Evolutionary conservation across 2,113 vertebrate species (phyloP).

Genomic region (Seriola quinqueradiata): DNA sequence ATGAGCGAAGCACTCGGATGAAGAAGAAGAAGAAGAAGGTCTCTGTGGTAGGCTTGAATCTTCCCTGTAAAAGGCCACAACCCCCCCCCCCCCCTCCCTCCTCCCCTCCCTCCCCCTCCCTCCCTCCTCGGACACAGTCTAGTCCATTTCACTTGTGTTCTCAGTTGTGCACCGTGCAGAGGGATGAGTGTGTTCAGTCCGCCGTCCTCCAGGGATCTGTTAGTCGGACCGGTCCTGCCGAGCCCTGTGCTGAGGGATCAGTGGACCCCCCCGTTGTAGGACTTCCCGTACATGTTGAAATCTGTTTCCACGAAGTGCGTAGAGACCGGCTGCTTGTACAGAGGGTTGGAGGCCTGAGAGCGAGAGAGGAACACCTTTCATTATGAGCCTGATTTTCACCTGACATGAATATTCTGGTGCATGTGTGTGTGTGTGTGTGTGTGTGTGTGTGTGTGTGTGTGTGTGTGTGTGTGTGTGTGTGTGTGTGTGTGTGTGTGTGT

Average conservation of each 20-base stretch:
- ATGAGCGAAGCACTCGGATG: background rate
- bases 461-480: no score
- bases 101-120: conserved; percentile 5
- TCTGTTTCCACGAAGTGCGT: conserved; percentile 90
- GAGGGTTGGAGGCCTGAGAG: conserved; percentile 93
- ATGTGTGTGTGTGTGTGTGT: no score
- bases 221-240: conserved; percentile 81
- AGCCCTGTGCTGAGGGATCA: conserved; percentile 81
- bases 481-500: no score
- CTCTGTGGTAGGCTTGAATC: conserved; percentile 10
- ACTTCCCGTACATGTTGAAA: conserved; percentile 90
- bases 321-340: conserved; percentile 94
- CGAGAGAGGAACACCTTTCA: background rate
- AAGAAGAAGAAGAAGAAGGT: background rate
- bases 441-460: no score
- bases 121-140: conserved; percentile 14
- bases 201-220: conserved; percentile 40
- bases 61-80: conserved; percentile 35
- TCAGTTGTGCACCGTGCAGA: conserved; percentile 10
- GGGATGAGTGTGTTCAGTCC: conserved; percentile 18
- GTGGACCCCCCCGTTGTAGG: conserved; percentile 93
- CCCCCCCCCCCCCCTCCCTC: conserved; percentile 10
- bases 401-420: no score
- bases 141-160: conserved; percentile 20
- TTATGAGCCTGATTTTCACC: background rate